Percentiles rank a stretch among this genome's conserved stretches.
Conservation (phyloP, 2,797 vertebrate genomes). For the Ctenopoma multispine region DNA sequence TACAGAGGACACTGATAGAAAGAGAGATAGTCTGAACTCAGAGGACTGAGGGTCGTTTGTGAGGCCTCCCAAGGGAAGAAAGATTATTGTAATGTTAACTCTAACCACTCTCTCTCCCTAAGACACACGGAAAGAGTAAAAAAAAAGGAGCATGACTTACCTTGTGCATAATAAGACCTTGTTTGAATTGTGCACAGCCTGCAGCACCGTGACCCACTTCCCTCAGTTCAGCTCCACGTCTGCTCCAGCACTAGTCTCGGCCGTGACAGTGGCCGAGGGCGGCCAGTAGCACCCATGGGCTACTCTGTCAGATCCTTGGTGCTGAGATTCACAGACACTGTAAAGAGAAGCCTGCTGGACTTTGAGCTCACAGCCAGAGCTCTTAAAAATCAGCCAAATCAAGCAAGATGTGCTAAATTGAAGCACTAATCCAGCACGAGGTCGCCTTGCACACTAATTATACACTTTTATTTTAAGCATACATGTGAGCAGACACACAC, state of each 20-base stretch:
- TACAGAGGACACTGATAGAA: conserved; percentile 62
- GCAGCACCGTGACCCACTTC: conserved; percentile 81
- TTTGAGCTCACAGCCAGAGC: conserved; percentile 58
- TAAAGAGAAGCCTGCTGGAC: conserved; percentile 61
- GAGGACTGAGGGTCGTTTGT: conserved; percentile 43
- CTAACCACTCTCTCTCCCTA: conserved; percentile 4
- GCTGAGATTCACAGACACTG: conserved; percentile 62
- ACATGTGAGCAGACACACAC: conserved; percentile 46
- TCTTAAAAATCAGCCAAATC: conserved; percentile 53
- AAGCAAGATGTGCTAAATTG: conserved; percentile 63
- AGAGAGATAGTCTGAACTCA: conserved; percentile 49
- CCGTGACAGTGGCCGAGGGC: conserved; percentile 78
- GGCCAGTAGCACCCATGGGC: conserved; percentile 62
- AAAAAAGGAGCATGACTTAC: conserved; percentile 66
- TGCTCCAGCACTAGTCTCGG: conserved; percentile 63
- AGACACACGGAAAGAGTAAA: conserved; percentile 14
- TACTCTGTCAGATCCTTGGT: conserved; percentile 72
- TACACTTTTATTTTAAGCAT: conserved; percentile 49
- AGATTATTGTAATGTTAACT: conserved; percentile 63
- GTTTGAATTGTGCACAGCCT: conserved; percentile 66
- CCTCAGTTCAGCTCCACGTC: conserved; percentile 77
- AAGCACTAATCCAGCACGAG: conserved; percentile 53
- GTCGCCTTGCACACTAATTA: conserved; percentile 52
- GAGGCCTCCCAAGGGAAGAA: conserved; percentile 52
- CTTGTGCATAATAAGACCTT: conserved; percentile 71